Percentiles rank a stretch among this genome's conserved stretches.
Conservation (phyloP, 2,888 invertebrate species). For the Pheosia tremula region DNA sequence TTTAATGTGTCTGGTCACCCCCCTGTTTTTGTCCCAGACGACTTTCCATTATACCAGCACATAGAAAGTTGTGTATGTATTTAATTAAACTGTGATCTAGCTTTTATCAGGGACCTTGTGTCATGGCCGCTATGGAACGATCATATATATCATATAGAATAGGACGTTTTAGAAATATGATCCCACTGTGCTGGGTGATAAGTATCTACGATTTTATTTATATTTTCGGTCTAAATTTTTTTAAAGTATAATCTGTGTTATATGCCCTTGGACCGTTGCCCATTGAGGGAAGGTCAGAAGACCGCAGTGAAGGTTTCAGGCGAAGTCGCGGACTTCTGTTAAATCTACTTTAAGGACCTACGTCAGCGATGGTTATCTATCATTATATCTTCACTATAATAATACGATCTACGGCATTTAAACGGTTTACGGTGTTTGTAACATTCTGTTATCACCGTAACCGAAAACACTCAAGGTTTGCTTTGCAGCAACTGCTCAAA, state of each 20-base stretch:
- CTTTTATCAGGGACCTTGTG: slow-evolving; percentile 23
- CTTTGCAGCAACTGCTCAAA: slow-evolving; percentile 18
- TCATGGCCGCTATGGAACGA: slow-evolving; percentile 5
- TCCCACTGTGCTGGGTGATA: not conserved
- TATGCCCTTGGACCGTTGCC: too few relatives aligned
- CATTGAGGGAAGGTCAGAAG: too few relatives aligned
- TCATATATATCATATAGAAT: not conserved
- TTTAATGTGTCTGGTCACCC: slow-evolving; percentile 60
- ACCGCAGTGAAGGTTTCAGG: too few relatives aligned
- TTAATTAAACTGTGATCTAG: slow-evolving; percentile 32
- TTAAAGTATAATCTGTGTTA: too few relatives aligned
- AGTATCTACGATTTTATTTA: too few relatives aligned
- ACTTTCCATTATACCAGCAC: slow-evolving; percentile 6
- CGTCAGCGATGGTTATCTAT: too few relatives aligned
- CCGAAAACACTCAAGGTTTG: slow-evolving; percentile 10
- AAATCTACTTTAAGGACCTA: too few relatives aligned
- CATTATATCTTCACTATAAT: not conserved
- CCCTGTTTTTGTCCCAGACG: slow-evolving; percentile 28
- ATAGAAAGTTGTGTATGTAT: slow-evolving; percentile 8
- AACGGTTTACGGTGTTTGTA: not conserved
- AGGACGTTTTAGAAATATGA: not conserved
- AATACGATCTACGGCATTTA: not conserved
- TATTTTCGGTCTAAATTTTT: too few relatives aligned
- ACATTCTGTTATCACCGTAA: slow-evolving; percentile 3
- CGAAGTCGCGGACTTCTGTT: too few relatives aligned